Evolutionary conservation across 2,888 invertebrate genomes (phyloP).

Genomic region (Sesia apiformis): DNA sequence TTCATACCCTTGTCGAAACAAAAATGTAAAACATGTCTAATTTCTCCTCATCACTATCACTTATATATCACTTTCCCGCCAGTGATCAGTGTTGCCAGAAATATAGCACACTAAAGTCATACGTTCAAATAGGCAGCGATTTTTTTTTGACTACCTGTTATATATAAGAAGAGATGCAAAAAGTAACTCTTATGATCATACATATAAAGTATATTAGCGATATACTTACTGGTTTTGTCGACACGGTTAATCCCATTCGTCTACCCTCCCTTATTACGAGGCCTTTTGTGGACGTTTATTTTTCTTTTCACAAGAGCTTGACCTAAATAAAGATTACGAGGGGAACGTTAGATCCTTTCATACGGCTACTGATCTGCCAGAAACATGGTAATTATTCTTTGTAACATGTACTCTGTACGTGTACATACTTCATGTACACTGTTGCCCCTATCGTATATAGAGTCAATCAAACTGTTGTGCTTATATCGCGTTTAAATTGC

Average conservation of each 20-base stretch:
- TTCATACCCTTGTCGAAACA: too few relatives aligned
- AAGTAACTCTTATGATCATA: too few relatives aligned
- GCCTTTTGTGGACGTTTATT: conserved; percentile 20
- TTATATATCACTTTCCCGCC: too few relatives aligned
- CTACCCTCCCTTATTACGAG: conserved; percentile 16
- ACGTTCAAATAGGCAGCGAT: too few relatives aligned
- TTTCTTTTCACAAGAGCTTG: conserved; percentile 24
- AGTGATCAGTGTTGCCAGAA: too few relatives aligned
- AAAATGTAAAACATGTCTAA: too few relatives aligned
- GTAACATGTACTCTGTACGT: not conserved
- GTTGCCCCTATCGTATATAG: not conserved
- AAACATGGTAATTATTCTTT: not conserved
- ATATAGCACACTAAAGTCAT: too few relatives aligned
- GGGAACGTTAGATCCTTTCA: not conserved
- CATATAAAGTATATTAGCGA: not conserved
- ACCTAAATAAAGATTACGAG: conserved; percentile 29
- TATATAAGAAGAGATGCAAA: too few relatives aligned
- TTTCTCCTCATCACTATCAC: too few relatives aligned
- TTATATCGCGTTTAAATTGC: conserved; percentile 3
- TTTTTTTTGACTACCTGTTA: too few relatives aligned
- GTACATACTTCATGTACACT: not conserved
- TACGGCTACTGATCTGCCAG: not conserved
- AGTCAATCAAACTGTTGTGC: not conserved
- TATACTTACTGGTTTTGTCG: conserved; percentile 1
- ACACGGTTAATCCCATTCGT: conserved; percentile 13